A percentile compares a stretch with the other conserved stretches of the same genome.
Evolutionary conservation across 37 sponge, comb jelly and placozoan genomes (phyloP).

Genomic region (Hexactinellida sp.): DNA sequence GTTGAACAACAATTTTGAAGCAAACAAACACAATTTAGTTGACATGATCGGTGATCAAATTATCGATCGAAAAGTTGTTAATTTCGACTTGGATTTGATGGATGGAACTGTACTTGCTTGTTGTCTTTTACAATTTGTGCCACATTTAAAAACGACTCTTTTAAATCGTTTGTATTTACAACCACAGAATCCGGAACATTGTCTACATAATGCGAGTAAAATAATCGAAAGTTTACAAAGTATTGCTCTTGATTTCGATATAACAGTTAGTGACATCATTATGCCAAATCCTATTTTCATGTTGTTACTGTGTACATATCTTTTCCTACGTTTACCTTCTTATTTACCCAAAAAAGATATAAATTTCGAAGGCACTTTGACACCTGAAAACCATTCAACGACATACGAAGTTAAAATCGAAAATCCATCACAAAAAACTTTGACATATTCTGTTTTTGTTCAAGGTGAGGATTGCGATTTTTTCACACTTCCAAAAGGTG

Average conservation of each 20-base stretch:
- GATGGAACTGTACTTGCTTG: background rate
- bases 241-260: background rate
- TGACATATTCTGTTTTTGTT: background rate
- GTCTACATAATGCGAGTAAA: slow-evolving; percentile 4
- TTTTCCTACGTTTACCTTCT: slow-evolving; percentile 6
- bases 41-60: background rate
- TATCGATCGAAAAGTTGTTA: background rate
- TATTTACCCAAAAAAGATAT: background rate
- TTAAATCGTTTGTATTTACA: background rate
- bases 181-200: background rate
- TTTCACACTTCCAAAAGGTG: slow-evolving; percentile 13
- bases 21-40: background rate
- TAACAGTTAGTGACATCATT: background rate
- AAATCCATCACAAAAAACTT: background rate
- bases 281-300: background rate
- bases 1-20: background rate
- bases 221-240: slow-evolving; percentile 5
- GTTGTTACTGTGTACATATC: background rate
- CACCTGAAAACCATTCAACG: background rate
- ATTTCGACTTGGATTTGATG: background rate
- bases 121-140: background rate
- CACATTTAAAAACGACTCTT: background rate
- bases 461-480: background rate
- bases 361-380: background rate
- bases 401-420: background rate